Evolutionary conservation across 2,797 vertebrate species (phyloP), one percentile per base, ranked within the genome.

Genomic region (Lagocephalus sceleratus): DNA sequence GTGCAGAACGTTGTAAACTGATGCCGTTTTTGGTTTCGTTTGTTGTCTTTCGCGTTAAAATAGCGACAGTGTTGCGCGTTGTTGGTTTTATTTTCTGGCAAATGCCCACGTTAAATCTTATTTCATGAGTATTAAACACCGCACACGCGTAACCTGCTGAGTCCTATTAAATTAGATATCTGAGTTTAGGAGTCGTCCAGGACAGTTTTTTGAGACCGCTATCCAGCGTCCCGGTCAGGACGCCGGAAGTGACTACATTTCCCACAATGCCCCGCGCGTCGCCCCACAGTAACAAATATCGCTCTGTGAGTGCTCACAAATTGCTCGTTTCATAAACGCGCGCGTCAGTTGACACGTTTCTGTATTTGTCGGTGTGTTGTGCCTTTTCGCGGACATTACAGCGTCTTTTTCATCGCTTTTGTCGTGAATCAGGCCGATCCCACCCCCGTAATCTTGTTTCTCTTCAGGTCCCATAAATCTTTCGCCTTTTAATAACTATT

Each of bases 401-500:
- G 38, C 0, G 2, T 12, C 4, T 14, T 1, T 11, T 5, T 14
- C 8, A 26, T 0, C 1, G 1, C 3, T 26, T 0, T 44, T 2
- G 15, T 2, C 5, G 11, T 0, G 1, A 9, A 19, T 0, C 0
- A 3, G 2, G 0, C 22, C 1, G 1, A 20, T 55, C 47, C 14
- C 16, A 1, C 8, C 0, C 0, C 0, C 0, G 0, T 0, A 41
- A 57, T 70, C 57, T 70, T 60, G 60, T 45, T 71, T 61, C 45
- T 53, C 45, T 71, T 71, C 66, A 68, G 20, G 63, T 63, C 66
- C 59, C 41, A 68, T 68, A 63, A 69, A 69, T 69, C 66, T 69
- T 69, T 69, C 60, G 66, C 66, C 60, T 69, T 69, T 69, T 69
- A 69, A 55, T 69, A 69, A 69, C 59, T 55, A 69, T 69, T 69